A percentile compares a stretch with the other conserved stretches of the same genome.
phyloP scores from a whole-genome alignment of 1,140 invertebrate species.

The Brachionus rubens region DNA sequence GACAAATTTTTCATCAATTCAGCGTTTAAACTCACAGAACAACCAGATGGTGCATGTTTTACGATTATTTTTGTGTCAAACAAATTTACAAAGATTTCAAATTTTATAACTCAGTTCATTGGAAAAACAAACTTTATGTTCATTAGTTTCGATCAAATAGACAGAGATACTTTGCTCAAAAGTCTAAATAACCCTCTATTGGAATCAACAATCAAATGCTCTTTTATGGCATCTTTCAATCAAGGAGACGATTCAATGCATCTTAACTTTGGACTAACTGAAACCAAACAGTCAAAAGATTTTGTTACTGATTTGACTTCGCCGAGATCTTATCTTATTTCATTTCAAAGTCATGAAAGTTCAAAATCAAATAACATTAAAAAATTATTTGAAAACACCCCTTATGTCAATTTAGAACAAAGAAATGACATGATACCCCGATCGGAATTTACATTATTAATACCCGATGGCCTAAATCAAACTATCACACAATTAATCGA shows the following conservation, averaged over 20 bases:
- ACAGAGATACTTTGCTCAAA: neutral
- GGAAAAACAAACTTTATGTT: constrained; percentile 2
- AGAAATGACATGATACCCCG: neutral
- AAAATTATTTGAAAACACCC: too few species aligned
- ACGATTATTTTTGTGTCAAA: neutral
- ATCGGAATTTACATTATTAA: neutral
- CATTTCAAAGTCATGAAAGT: neutral
- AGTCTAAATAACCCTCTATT: neutral
- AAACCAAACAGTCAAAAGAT: neutral
- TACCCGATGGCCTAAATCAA: neutral
- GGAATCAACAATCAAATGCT: neutral
- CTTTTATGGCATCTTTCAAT: neutral
- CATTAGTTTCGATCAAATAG: neutral
- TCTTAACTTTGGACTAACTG: neutral
- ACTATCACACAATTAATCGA: neutral
- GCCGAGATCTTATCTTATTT: neutral
- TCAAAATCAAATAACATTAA: too few species aligned
- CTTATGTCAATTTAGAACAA: too few species aligned
- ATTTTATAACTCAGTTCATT: neutral
- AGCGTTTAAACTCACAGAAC: too few species aligned
- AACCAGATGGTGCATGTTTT: neutral
- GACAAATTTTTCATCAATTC: too few species aligned
- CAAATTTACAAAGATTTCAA: neutral
- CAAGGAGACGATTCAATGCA: neutral
- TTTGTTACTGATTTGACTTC: neutral